Evolutionary conservation across 2,113 vertebrate species (phyloP).

Genomic region (Rhizomys pruinosus): DNA sequence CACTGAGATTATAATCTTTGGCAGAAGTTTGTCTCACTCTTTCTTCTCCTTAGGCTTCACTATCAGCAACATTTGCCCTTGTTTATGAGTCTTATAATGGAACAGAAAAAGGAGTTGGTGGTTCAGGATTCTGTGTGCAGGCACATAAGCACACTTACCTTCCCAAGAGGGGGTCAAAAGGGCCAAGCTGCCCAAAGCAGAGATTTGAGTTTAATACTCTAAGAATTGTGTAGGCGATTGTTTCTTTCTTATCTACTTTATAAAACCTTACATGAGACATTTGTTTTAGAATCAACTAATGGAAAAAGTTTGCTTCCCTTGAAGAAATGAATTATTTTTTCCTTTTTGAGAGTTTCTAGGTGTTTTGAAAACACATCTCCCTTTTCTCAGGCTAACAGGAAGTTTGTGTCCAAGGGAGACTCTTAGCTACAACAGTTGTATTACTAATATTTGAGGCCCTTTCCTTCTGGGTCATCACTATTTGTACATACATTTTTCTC

Average conservation of each 20-base stretch:
- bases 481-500: neutral
- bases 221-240: neutral
- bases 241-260: neutral
- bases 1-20: neutral
- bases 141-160: neutral
- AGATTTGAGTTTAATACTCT: neutral
- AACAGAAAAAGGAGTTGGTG: neutral
- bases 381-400: conserved; percentile 46
- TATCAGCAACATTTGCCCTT: neutral
- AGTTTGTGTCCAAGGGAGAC: neutral
- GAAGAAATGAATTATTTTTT: conserved; percentile 31
- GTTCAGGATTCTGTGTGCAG: neutral
- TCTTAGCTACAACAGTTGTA: neutral
- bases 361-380: conserved; percentile 8
- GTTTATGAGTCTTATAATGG: neutral
- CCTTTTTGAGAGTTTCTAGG: neutral
- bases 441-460: neutral
- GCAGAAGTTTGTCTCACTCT: neutral
- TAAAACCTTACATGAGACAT: neutral
- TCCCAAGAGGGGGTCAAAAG: neutral
- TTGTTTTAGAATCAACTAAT: conserved; percentile 30
- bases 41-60: neutral
- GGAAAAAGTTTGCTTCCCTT: conserved; percentile 3
- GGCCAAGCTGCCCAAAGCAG: neutral
- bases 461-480: neutral